These are phyloP conservation scores for Fabriciana adippe DNA, from an alignment of 2,888 invertebrate genomes.

Conservation along the genomic window DNA sequence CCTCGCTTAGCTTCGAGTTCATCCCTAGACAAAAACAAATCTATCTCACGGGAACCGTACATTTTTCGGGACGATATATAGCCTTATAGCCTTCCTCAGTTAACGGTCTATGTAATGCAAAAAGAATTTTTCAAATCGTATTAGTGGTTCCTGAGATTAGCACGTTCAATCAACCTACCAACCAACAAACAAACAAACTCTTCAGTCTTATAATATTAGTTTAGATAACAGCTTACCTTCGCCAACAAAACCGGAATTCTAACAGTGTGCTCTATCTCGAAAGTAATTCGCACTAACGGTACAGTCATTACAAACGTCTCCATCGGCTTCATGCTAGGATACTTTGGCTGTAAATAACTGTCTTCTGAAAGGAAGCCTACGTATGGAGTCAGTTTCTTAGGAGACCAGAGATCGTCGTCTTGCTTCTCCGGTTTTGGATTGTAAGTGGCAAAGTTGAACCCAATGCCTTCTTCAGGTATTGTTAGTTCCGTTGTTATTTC, in stretches of 20 bases:
- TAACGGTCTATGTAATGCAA: no score
- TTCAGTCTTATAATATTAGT: not conserved
- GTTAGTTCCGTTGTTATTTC: slow-evolving; percentile 69
- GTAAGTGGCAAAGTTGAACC: slow-evolving; percentile 70
- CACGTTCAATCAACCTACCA: no score
- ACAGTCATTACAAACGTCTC: slow-evolving; percentile 79
- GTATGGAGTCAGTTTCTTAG: slow-evolving; percentile 82
- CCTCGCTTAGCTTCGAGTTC: no score
- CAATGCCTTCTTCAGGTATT: slow-evolving; percentile 75
- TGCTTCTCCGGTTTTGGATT: slow-evolving; percentile 63
- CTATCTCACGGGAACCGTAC: no score
- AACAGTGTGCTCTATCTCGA: slow-evolving; percentile 83
- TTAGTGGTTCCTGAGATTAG: no score
- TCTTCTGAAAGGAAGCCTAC: slow-evolving; percentile 58
- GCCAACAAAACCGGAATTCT: slow-evolving; percentile 66
- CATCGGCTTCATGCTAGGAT: slow-evolving; percentile 62
- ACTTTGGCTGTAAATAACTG: slow-evolving; percentile 64
- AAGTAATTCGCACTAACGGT: slow-evolving; percentile 83
- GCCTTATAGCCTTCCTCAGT: no score
- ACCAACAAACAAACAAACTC: no score
- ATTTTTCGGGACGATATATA: no score
- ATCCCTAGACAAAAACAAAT: no score
- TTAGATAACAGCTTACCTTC: slow-evolving; percentile 52
- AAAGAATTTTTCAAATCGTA: no score
- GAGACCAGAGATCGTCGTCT: slow-evolving; percentile 87